Evolutionary conservation across 1,140 invertebrate genomes (phyloP).

Genomic region (Triops cancriformis): DNA sequence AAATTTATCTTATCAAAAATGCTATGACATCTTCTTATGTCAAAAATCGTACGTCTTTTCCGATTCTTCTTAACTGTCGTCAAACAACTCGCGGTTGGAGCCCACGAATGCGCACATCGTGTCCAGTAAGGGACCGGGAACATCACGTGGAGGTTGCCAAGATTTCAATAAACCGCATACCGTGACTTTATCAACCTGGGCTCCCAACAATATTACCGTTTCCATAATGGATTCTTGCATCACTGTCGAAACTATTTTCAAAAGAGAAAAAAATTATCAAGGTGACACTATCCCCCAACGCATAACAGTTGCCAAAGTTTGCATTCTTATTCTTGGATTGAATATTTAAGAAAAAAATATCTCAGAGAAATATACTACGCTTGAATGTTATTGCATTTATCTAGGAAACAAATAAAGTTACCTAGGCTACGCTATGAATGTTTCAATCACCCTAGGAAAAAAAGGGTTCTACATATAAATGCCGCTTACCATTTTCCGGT

Average conservation of each 20-base stretch:
- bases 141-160: constrained; percentile 12
- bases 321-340: background rate
- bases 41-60: background rate
- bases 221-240: constrained; percentile 24
- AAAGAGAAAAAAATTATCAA: background rate
- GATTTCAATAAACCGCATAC: constrained; percentile 1
- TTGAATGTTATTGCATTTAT: too few species aligned
- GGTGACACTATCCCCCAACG: background rate
- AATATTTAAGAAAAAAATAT: background rate
- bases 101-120: background rate
- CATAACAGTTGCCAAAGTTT: background rate
- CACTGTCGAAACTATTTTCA: background rate
- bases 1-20: background rate
- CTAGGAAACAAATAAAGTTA: background rate
- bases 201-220: constrained; percentile 15
- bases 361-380: background rate
- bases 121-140: background rate
- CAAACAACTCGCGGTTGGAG: background rate
- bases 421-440: background rate
- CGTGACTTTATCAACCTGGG: background rate
- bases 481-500: constrained; percentile 6
- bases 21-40: background rate
- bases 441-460: background rate
- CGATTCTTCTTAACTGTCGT: background rate
- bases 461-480: background rate